Base-by-base conservation (phyloP, 2,113 vertebrate genomes). In the Ploceus nigricollis region DNA sequence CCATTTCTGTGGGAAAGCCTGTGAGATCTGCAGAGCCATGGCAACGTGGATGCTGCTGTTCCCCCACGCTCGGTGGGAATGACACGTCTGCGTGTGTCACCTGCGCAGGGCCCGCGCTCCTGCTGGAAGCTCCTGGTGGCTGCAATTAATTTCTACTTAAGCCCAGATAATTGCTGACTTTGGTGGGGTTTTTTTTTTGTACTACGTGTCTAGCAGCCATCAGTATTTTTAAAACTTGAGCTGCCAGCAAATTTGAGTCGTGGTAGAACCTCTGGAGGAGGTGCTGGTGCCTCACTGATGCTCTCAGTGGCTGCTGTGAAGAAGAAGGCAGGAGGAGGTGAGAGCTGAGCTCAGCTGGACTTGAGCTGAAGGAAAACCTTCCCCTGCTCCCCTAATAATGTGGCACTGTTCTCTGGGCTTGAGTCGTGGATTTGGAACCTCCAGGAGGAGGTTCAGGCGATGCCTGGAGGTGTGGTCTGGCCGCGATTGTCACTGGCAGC, bases 401-500 rank as follows among this genome's bases (percentile, higher is more conserved):
- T 8, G 48, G 8, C 10, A 1, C 24, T 6, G 37, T 6, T 18
- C 68, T 25, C 15, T 25, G 66, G 61, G 39, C 51, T 37, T 6
- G 3, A 19, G 14, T 21, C 5, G 27, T 7, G 71, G 63, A 19
- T 77, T 37, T 48, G 53, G 65, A 48, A 23, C 6, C 40, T 42
- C 22, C 70, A 63, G 48, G 18, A 40, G 4, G 30, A 56, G 27
- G 6, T 13, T 6, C 12, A 1, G 3, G n/a, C 4, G 56, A 14
- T 57, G 40, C 14, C 7, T 2, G 13, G 53, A 12, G 28, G 1
- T 17, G 4, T 3, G 18, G 7, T 8, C 21, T 66, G 79, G 19
- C 9, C 57, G 19, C 28, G 1, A 5, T 33, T 2, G 4, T 6
- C 31, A 14, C 0, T 0, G 0, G 12, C 35, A 64, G 31, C 31